phyloP scores from a whole-genome alignment of 2,113 vertebrate species.

The Semnornis frantzii region DNA sequence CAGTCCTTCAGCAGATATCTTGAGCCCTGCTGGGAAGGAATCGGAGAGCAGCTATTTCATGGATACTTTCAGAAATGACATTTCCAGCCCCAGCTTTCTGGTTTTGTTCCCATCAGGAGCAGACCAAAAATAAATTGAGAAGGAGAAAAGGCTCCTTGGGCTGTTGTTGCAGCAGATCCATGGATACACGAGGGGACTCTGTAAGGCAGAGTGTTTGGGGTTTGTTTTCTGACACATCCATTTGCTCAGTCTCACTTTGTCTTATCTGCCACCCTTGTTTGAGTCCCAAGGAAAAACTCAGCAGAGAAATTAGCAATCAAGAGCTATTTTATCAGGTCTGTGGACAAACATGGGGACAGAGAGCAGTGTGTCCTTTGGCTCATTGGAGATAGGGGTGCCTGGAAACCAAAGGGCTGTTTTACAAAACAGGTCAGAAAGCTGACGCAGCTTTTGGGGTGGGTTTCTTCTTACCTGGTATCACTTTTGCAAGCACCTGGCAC shows the following conservation, averaged over 20 bases:
- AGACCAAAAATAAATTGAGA: neutral
- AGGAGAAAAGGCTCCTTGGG: neutral
- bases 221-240: neutral
- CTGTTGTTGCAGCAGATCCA: neutral
- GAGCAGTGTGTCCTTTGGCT: neutral
- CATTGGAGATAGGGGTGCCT: neutral
- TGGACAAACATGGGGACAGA: neutral
- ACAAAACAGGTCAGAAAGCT: neutral
- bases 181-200: accelerated
- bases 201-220: neutral
- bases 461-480: neutral
- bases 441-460: neutral
- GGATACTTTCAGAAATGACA: neutral
- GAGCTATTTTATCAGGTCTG: neutral
- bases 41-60: neutral
- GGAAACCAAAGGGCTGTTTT: neutral
- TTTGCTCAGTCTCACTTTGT: neutral
- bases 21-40: neutral
- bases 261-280: neutral
- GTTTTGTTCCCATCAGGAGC: neutral
- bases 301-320: neutral
- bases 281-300: neutral
- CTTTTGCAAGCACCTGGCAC: accelerated
- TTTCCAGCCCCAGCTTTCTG: neutral
- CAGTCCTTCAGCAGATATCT: neutral